These are phyloP conservation scores for Chaunax sp. DNA, from an alignment of 2,797 vertebrate genomes.

Conservation along the genomic window DNA sequence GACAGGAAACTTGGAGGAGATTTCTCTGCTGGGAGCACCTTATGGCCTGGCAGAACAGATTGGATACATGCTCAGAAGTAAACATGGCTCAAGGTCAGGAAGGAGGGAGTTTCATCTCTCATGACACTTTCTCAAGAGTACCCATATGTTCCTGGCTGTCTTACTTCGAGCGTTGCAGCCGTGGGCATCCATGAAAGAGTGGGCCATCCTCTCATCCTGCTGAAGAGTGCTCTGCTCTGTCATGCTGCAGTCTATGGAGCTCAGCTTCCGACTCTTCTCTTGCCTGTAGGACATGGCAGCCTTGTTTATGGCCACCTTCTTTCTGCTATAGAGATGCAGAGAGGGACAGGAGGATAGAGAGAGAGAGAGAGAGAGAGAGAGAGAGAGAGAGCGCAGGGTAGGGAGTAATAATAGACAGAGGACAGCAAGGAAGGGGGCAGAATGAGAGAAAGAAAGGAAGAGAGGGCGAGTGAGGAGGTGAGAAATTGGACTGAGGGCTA, in stretches of 20 bases:
- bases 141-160: slow-evolving; percentile 63
- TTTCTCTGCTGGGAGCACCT: slow-evolving; percentile 52
- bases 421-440: slow-evolving; percentile 34
- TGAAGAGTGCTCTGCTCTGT: slow-evolving; percentile 94
- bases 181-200: slow-evolving; percentile 91
- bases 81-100: slow-evolving; percentile 62
- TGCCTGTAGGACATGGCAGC: slow-evolving; percentile 91
- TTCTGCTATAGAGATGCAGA: slow-evolving; percentile 78
- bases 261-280: slow-evolving; percentile 92
- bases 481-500: slow-evolving; percentile 59
- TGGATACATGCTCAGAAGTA: slow-evolving; percentile 47
- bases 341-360: slow-evolving; percentile 13
- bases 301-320: slow-evolving; percentile 92
- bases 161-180: slow-evolving; percentile 89
- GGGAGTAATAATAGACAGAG: slow-evolving; percentile 43
- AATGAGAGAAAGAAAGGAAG: slow-evolving; percentile 53
- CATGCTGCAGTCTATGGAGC: slow-evolving; percentile 91
- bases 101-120: slow-evolving; percentile 36
- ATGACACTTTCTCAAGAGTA: slow-evolving; percentile 47
- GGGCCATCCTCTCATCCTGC: slow-evolving; percentile 89
- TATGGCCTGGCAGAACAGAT: slow-evolving; percentile 48
- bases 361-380: slow-evolving; percentile 17
- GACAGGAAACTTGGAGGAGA: slow-evolving; percentile 42
- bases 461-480: slow-evolving; percentile 54
- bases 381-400: slow-evolving; percentile 5